A percentile compares a stretch with the other conserved stretches of the same genome.
These are phyloP conservation scores for Habrosyne pyritoides DNA, from an alignment of 2,888 invertebrate species.

Conservation along the genomic window DNA sequence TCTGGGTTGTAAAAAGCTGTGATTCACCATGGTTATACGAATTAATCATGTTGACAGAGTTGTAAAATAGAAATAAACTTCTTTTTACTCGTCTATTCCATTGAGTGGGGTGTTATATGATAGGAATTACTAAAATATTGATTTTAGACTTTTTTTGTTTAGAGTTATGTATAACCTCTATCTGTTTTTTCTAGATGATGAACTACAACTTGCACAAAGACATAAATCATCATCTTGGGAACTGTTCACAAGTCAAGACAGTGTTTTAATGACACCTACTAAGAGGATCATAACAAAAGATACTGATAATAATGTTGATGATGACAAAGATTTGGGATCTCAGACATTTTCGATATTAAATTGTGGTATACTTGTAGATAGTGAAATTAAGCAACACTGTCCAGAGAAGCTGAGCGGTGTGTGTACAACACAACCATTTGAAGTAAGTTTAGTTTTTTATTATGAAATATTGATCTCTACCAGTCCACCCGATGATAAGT, in stretches of 20 bases:
- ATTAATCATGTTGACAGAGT: too few species aligned
- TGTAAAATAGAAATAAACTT: too few species aligned
- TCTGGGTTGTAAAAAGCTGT: too few species aligned
- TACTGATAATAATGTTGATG: slow-evolving; percentile 20
- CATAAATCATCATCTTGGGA: slow-evolving; percentile 60
- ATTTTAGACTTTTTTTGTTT: too few species aligned
- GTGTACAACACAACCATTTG: slow-evolving; percentile 47
- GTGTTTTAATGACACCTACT: slow-evolving; percentile 15
- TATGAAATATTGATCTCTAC: too few species aligned
- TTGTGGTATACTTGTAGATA: slow-evolving; percentile 24
- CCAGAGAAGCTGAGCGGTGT: slow-evolving; percentile 40
- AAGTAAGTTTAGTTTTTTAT: slow-evolving; percentile 47
- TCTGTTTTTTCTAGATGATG: slow-evolving; percentile 61
- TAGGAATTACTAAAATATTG: too few species aligned
- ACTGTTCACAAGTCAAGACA: slow-evolving; percentile 62
- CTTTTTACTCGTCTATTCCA: too few species aligned
- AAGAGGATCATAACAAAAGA: slow-evolving; percentile 11
- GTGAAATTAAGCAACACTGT: slow-evolving; percentile 19
- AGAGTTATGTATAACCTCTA: neutral
- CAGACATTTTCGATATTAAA: slow-evolving; percentile 65
- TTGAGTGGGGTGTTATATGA: too few species aligned
- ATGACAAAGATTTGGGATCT: slow-evolving; percentile 49
- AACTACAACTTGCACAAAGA: slow-evolving; percentile 62
- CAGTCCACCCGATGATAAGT: too few species aligned
- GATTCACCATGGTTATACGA: too few species aligned